Conservation (phyloP, 2,888 invertebrate species). For the Netelia virgata region DNA sequence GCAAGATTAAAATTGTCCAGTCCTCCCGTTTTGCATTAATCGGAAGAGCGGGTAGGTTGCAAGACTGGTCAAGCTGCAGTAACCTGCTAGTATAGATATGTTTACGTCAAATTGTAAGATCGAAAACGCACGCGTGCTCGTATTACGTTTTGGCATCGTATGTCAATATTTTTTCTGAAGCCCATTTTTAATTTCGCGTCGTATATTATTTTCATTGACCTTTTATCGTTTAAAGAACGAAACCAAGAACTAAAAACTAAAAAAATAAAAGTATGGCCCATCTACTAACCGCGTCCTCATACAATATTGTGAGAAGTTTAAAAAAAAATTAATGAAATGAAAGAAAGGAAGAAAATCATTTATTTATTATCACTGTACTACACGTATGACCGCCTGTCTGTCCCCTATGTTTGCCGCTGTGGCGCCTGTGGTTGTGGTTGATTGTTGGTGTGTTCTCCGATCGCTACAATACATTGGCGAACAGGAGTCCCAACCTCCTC, state of each 20-base stretch:
- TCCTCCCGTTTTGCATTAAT: too few species aligned
- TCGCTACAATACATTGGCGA: conserved; percentile 82
- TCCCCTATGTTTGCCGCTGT: conserved; percentile 85
- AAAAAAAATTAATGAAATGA: conserved; percentile 27
- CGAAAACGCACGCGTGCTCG: conserved; percentile 54
- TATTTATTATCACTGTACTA: conserved; percentile 78
- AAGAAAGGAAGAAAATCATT: conserved; percentile 58
- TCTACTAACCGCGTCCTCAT: conserved; percentile 57
- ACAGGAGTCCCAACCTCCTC: conserved; percentile 85
- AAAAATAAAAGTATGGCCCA: conserved; percentile 49
- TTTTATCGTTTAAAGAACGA: conserved; percentile 16
- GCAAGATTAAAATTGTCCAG: neutral
- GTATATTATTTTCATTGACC: conserved; percentile 49
- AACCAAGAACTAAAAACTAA: conserved; percentile 18
- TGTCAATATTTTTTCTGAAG: conserved; percentile 46
- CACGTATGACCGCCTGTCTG: conserved; percentile 85
- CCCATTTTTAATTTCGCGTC: conserved; percentile 49
- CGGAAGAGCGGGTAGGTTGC: too few species aligned
- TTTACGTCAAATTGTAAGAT: conserved; percentile 18
- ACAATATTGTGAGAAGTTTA: conserved; percentile 25
- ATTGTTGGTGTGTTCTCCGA: conserved; percentile 85
- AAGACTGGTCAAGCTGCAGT: too few species aligned
- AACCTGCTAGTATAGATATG: neutral
- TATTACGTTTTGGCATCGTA: conserved; percentile 64
- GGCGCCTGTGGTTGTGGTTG: conserved; percentile 85